Base-by-base conservation (phyloP, 2,113 vertebrate genomes). In the Sporophila hypoxantha region DNA sequence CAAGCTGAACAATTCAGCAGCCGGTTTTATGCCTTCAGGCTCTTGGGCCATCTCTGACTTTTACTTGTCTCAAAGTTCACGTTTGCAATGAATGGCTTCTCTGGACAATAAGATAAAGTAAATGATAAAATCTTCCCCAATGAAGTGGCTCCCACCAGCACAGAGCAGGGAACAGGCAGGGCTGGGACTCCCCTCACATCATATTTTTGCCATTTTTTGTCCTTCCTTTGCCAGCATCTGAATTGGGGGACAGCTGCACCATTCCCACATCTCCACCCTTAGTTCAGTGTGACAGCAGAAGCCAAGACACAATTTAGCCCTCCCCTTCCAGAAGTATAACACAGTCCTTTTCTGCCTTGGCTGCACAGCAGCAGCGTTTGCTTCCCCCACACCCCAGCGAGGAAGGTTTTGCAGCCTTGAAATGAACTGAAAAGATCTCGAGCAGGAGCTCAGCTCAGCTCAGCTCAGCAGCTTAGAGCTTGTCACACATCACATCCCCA, bases 21-120 rank as follows among this genome's bases (percentile, higher is more conserved):
- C 59, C 89, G 82, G 4, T 77, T 89, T 92, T 71, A 65, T 81
- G 73, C 76, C 87, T 87, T 44, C 87, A 85, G 93, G 91, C 92
- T 65, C 65, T 82, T 77, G 85, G 85, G 89, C 91, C 87, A 83
- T 77, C 85, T 91, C 67, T 81, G 79, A 67, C 90, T 94, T 93
- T 83, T 17, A 68, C 69, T 87, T 37, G 3, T 92, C 82, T 87
- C 89, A 14, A 64, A 82, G 76, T 85, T 94, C 56, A 27, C 1
- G 0, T 69, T 85, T 93, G n/a, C 65, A 68, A 47, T 22, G 50
- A 85, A 85, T 46, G 57, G 37, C 22, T 89, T 90, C 65, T 87
- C 71, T 92, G 79, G 79, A 74, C 64, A 73, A 71, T 1, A 2
- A 73, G 60, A 87, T 78, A 62, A 90, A 87, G 27, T 32, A 85